Evolutionary conservation across 2,888 invertebrate genomes (phyloP).

Genomic region (Helicoverpa assulta): DNA sequence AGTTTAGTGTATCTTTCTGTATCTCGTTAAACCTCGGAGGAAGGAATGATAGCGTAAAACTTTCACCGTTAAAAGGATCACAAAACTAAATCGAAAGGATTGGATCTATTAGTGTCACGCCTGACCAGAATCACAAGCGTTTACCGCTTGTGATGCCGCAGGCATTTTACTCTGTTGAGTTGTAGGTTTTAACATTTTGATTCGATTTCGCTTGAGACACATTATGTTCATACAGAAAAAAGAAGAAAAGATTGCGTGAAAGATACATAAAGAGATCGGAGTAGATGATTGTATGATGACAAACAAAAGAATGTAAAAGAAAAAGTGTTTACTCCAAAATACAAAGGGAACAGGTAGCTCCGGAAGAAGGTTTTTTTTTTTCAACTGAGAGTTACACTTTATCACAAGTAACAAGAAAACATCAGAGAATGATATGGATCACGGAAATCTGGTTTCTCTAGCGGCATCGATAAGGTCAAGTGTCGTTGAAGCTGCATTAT

Average conservation of each 20-base stretch:
- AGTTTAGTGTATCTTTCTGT: too few species aligned
- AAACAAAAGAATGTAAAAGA: not conserved
- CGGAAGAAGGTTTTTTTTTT: not conserved
- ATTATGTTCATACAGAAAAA: too few species aligned
- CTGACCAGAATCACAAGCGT: constrained; percentile 16
- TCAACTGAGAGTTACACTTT: constrained; percentile 18
- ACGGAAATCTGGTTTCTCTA: constrained; percentile 50
- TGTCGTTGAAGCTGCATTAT: constrained; percentile 21
- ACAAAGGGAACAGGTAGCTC: not conserved
- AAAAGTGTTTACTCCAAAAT: not conserved
- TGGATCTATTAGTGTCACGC: constrained; percentile 19
- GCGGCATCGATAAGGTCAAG: constrained; percentile 25
- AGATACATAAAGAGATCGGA: too few species aligned
- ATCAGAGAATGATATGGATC: constrained; percentile 10
- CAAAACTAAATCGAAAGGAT: constrained; percentile 29
- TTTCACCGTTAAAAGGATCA: not conserved
- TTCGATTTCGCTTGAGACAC: not conserved
- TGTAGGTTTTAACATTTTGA: constrained; percentile 1
- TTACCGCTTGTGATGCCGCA: too few species aligned
- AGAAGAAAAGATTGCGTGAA: too few species aligned
- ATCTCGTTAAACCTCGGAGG: too few species aligned
- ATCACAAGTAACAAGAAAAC: constrained; percentile 19
- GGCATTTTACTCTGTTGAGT: constrained; percentile 8
- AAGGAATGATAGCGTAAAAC: too few species aligned
- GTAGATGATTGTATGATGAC: too few species aligned